Conservation (phyloP, 2,888 invertebrate genomes). For the Resseliella maxima region DNA sequence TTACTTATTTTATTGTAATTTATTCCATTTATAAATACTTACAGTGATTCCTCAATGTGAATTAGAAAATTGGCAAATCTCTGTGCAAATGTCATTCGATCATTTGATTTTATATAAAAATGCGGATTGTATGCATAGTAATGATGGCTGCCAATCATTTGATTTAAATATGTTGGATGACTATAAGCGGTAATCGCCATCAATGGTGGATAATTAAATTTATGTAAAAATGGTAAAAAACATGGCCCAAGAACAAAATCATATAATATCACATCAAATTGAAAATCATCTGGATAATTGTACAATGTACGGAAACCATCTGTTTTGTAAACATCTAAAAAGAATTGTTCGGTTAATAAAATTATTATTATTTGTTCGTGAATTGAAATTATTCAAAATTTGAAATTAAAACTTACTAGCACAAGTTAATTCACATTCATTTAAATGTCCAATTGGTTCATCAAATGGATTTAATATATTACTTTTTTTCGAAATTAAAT, state of each 20-base stretch:
- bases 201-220: slow-evolving; percentile 64
- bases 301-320: slow-evolving; percentile 61
- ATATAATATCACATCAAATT: slow-evolving; percentile 64
- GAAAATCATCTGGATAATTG: slow-evolving; percentile 62
- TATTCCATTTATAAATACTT: background rate
- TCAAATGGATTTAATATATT: background rate
- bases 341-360: background rate
- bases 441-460: no score
- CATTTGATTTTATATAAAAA: slow-evolving; percentile 58
- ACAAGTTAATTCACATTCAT: background rate
- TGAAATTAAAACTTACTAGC: no score
- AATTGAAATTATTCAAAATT: background rate
- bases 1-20: background rate
- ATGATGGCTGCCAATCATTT: slow-evolving; percentile 61
- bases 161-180: slow-evolving; percentile 60
- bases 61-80: slow-evolving; percentile 61
- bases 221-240: slow-evolving; percentile 63
- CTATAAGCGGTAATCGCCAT: slow-evolving; percentile 62
- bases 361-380: no score
- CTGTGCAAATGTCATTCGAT: slow-evolving; percentile 62
- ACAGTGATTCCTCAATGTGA: slow-evolving; percentile 60
- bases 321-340: slow-evolving; percentile 55
- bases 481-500: no score
- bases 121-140: slow-evolving; percentile 62
- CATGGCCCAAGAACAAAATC: slow-evolving; percentile 63